Base-by-base conservation (phyloP, 1,140 invertebrate genomes). In the Trichomalopsis sarcophagae region DNA sequence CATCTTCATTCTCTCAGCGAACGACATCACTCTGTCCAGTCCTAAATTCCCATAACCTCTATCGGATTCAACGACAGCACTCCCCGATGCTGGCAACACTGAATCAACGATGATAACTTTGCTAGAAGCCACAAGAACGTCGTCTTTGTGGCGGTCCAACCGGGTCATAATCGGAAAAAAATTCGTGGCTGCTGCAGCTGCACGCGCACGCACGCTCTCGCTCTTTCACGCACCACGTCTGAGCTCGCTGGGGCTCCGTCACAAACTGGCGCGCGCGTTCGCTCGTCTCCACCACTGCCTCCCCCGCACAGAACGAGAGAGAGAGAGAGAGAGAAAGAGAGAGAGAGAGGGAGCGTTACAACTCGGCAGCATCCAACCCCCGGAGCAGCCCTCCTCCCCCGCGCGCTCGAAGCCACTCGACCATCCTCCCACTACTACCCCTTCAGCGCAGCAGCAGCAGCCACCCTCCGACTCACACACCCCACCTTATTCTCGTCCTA, bases 201-300 rank as follows among this genome's bases (percentile, higher is more conserved):
- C 88, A 89, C 91, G 87, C 91, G 90, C 91, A 14, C 75, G 73
- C 71, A 21, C 55, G 17, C 55, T 50, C 47, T 50, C 47, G 11
- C 4, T 50, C 47, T 50, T 17, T 50, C 47, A 76, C 73, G 68
- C 78, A 33, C 27, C 79, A 75, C 91, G 89, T 91, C 88, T 89
- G 89, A 88, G 89, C 91, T 91, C 90, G 89, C 89, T 89, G 87
- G 80, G 76, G 81, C 89, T 90, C 91, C 90, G 90, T 91, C 91
- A 92, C 91, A 91, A 92, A 92, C 91, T 92, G 90, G 87, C 87
- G 90, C 89, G 89, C 89, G 7, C 7, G 9, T 89, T 89, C 89
- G 89, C 89, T 91, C 89, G 87, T 88, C 89, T 89, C 89, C 50
- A 27, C 90, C 88, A 86, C 88, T 87, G 88, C 89, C 74, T 79